These are phyloP conservation scores for Sanderia malayensis DNA, from an alignment of 30 jellyfish, hydroid and myxozoan genomes.

Conservation along the genomic window DNA sequence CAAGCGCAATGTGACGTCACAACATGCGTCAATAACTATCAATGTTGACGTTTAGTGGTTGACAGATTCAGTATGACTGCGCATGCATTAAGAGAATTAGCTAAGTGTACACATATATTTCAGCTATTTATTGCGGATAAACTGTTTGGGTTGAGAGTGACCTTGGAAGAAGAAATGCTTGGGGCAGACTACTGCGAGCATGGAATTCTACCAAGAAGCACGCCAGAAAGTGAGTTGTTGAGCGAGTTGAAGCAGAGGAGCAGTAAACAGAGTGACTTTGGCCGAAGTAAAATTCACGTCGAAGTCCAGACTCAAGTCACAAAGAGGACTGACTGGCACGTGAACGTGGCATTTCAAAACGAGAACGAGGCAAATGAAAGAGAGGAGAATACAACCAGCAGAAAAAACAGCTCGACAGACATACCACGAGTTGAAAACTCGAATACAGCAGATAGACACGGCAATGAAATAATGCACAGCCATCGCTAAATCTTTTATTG, in stretches of 20 bases:
- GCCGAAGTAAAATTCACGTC: not conserved
- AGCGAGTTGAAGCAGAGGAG: not conserved
- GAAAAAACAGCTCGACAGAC: not conserved
- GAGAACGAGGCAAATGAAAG: not conserved
- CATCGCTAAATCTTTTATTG: too few species aligned
- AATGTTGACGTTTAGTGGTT: too few species aligned
- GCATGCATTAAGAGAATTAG: too few species aligned
- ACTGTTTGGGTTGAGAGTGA: conserved; percentile 61
- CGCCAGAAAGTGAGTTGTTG: not conserved
- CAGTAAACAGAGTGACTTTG: not conserved
- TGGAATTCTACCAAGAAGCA: conserved; percentile 43
- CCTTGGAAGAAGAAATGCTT: conserved; percentile 61
- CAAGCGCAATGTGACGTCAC: too few species aligned
- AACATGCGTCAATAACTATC: too few species aligned
- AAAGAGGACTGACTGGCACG: not conserved
- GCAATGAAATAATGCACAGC: conserved; percentile 6
- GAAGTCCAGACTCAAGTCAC: not conserved
- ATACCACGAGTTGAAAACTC: not conserved
- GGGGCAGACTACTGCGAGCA: conserved; percentile 92
- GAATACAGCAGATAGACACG: not conserved
- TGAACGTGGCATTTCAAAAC: not conserved
- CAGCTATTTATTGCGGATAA: conserved; percentile 63
- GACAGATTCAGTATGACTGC: too few species aligned
- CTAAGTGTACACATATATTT: not conserved
- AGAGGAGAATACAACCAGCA: not conserved